Conservation (phyloP, 2,797 vertebrate species). For the Cynodonichthys magdalenae region DNA sequence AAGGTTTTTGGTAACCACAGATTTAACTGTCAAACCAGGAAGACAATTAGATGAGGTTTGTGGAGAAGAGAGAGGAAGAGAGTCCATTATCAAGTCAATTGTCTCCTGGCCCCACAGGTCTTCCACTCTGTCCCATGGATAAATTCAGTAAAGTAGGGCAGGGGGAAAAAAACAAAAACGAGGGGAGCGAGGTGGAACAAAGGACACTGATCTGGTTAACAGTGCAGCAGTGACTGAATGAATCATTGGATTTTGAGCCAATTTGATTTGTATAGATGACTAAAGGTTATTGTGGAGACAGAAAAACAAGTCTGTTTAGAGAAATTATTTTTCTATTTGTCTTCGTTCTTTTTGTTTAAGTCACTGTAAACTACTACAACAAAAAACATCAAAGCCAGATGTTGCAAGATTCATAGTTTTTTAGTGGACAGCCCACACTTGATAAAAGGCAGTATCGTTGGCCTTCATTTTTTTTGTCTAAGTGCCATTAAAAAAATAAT, state of each 20-base stretch:
- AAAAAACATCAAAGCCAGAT: constrained; percentile 1
- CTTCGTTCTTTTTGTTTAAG: constrained; percentile 6
- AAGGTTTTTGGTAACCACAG: background rate
- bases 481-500: no score
- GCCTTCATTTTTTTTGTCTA: no score
- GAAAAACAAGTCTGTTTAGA: background rate
- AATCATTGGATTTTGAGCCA: constrained; percentile 8
- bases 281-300: background rate
- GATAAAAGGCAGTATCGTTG: no score
- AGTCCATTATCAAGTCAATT: constrained; percentile 78
- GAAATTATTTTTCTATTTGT: background rate
- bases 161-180: background rate
- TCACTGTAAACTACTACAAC: constrained; percentile 19
- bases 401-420: no score
- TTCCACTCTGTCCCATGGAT: constrained; percentile 54
- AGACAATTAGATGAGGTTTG: constrained; percentile 2
- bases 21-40: constrained; percentile 23
- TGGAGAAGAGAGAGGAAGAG: constrained; percentile 45
- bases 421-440: no score
- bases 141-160: constrained; percentile 10
- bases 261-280: constrained; percentile 10
- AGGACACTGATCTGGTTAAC: constrained; percentile 23
- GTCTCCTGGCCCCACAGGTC: constrained; percentile 67
- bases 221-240: constrained; percentile 21
- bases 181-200: constrained; percentile 2